phyloP scores from a whole-genome alignment of 2,888 invertebrate species.

The Drosophila ustulata region DNA sequence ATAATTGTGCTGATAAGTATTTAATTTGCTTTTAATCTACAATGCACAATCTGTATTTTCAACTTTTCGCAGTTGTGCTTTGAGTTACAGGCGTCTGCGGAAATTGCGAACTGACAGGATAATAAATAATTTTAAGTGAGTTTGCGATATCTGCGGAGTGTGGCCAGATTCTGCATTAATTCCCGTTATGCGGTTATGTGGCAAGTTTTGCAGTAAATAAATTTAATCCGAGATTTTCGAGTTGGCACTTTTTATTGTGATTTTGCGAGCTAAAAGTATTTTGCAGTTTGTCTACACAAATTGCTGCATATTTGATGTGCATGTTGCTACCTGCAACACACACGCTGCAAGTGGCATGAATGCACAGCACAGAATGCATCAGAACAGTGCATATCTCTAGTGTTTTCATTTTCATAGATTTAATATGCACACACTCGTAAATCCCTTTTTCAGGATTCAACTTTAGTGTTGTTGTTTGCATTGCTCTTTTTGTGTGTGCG shows the following conservation, averaged over 20 bases:
- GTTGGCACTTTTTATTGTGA: conserved; percentile 10
- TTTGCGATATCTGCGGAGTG: neutral
- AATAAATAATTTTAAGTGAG: conserved; percentile 38
- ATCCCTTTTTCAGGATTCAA: conserved; percentile 58
- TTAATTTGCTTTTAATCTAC: neutral
- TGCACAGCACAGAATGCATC: neutral
- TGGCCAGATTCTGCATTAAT: neutral
- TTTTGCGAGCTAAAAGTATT: conserved; percentile 22
- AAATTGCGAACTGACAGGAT: conserved; percentile 33
- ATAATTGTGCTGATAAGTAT: neutral
- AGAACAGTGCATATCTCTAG: conserved; percentile 1
- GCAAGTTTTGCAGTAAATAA: conserved; percentile 35
- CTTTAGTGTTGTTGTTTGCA: conserved; percentile 29
- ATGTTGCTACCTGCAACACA: conserved; percentile 13
- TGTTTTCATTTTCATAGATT: conserved; percentile 65
- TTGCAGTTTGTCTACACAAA: conserved; percentile 34
- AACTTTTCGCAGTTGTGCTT: conserved; percentile 34
- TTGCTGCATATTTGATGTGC: conserved; percentile 57
- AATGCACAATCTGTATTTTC: no score
- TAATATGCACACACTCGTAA: conserved; percentile 75
- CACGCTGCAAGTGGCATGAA: conserved; percentile 11
- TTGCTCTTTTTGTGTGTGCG: conserved; percentile 10
- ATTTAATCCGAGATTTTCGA: conserved; percentile 29
- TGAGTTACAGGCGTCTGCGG: conserved; percentile 63
- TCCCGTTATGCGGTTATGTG: conserved; percentile 13